Evolutionary conservation across 2,113 vertebrate genomes (phyloP).

Genomic region (Cavia porcellus): DNA sequence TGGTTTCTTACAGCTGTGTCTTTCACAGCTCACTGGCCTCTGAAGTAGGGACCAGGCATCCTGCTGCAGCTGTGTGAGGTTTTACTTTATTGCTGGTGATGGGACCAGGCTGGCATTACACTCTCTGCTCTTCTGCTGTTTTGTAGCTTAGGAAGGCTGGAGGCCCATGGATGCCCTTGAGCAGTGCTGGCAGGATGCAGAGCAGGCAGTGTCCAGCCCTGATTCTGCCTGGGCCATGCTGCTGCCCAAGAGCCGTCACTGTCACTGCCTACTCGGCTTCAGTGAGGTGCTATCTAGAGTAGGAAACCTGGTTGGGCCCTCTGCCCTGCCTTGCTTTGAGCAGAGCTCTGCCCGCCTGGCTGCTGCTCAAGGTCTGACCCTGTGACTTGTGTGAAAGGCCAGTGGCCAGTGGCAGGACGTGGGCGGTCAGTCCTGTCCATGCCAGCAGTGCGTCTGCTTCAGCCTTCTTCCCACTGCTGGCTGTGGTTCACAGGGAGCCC

Average conservation of each 20-base stretch:
- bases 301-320: not conserved
- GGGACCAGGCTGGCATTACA: not conserved
- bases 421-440: not conserved
- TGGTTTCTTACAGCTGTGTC: not conserved
- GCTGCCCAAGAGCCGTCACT: fast-evolving
- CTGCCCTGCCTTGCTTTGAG: not conserved
- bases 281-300: not conserved
- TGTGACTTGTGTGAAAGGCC: not conserved
- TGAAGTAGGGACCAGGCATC: not conserved
- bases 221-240: not conserved
- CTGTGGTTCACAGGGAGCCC: constrained; percentile 73
- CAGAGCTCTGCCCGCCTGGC: not conserved
- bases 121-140: not conserved
- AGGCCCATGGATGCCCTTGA: too few relatives aligned
- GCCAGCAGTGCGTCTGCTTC: constrained; percentile 18
- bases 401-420: not conserved
- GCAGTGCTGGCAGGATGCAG: not conserved
- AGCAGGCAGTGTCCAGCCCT: not conserved
- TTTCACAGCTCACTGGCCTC: not conserved
- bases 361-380: not conserved
- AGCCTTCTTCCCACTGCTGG: constrained; percentile 58
- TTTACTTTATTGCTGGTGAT: not conserved
- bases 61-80: not conserved
- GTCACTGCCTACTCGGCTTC: not conserved
- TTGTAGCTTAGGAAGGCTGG: not conserved